Evolutionary conservation across 2,888 invertebrate genomes (phyloP).

Genomic region (Diplolepis rosae): DNA sequence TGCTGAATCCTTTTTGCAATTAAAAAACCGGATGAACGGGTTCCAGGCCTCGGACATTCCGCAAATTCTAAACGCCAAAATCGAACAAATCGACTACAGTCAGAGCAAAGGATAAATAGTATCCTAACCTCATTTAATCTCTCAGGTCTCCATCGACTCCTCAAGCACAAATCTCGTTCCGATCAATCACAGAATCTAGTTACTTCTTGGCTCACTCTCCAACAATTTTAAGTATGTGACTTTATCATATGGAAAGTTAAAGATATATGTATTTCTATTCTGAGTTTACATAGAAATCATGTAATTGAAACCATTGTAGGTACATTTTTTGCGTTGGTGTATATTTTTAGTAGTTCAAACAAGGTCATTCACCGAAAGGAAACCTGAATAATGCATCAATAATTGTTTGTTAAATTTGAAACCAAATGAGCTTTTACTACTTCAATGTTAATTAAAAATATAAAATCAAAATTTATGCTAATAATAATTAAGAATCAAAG

Average conservation of each 20-base stretch:
- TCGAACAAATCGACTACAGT: conserved; percentile 62
- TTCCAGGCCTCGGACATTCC: conserved; percentile 71
- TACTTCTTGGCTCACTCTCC: not conserved
- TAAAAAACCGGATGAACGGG: conserved; percentile 72
- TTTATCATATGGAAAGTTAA: not conserved
- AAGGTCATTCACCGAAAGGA: no score
- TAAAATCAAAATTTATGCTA: no score
- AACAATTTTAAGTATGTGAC: not conserved
- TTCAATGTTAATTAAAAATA: no score
- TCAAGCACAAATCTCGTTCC: conserved; percentile 54
- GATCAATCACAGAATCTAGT: conserved; percentile 22
- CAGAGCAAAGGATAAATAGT: conserved; percentile 61
- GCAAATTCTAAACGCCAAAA: conserved; percentile 70
- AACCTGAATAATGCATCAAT: no score
- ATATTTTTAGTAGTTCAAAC: no score
- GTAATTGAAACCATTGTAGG: not conserved
- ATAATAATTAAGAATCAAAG: no score
- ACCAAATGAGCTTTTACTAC: no score
- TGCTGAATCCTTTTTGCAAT: conserved; percentile 71
- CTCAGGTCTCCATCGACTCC: conserved; percentile 31
- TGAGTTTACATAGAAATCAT: not conserved
- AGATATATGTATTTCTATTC: not conserved
- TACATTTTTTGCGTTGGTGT: no score
- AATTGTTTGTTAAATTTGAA: no score
- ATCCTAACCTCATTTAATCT: conserved; percentile 43